A percentile compares a stretch with the other conserved stretches of the same genome.
Conservation (phyloP, 2,888 invertebrate species). For the Drosophila fungiperda region DNA sequence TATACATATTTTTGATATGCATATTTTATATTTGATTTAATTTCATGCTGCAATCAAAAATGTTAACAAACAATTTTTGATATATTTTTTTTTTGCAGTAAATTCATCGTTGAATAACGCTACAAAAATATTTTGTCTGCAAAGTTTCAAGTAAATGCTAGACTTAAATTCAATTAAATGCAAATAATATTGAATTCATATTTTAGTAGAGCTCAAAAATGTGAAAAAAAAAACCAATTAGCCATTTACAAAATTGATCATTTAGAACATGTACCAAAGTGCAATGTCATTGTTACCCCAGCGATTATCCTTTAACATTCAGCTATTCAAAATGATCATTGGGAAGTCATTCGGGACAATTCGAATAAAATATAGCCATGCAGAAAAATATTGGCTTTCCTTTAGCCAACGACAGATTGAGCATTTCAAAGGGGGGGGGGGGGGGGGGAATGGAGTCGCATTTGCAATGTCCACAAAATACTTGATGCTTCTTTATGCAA, state of each 20-base stretch:
- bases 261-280: not conserved
- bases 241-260: not conserved
- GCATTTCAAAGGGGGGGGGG: no score
- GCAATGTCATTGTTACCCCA: not conserved
- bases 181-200: not conserved
- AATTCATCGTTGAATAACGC: not conserved
- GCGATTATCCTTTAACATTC: constrained; percentile 10
- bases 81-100: not conserved
- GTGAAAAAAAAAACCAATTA: not conserved
- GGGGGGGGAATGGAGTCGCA: no score
- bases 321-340: constrained; percentile 21
- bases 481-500: constrained; percentile 27
- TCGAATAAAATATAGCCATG: constrained; percentile 5
- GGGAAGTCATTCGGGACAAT: constrained; percentile 15
- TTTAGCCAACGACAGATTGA: constrained; percentile 1
- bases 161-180: not conserved
- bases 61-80: not conserved
- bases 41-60: not conserved
- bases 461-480: constrained; percentile 43
- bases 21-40: not conserved
- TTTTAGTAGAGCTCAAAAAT: not conserved
- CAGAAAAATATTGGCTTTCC: constrained; percentile 11
- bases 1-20: not conserved
- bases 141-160: not conserved
- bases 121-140: not conserved